Conservation (phyloP, 64 coral and sea anemone species). For the Pocillopora damicornis region DNA sequence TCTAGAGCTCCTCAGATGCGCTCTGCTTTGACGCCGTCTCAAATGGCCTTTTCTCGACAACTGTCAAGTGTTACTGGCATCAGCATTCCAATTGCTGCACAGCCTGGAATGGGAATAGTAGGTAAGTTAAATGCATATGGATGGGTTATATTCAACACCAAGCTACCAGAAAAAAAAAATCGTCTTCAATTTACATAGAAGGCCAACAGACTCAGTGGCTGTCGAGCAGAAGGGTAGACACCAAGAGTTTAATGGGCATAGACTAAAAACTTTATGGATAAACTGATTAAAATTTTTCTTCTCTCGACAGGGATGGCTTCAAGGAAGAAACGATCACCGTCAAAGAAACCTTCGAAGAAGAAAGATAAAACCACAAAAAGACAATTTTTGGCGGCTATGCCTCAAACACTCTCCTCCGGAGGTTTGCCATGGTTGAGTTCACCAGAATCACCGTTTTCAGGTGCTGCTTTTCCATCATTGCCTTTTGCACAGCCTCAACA, state of each 20-base stretch:
- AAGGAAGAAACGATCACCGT: conserved; percentile 24
- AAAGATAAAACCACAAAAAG: conserved; percentile 14
- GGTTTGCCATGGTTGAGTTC: neutral
- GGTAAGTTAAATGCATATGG: conserved; percentile 1
- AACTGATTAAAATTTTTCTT: neutral
- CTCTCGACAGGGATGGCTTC: conserved; percentile 18
- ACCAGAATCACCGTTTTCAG: neutral
- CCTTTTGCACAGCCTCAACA: neutral
- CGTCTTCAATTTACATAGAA: neutral
- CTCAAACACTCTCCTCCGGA: neutral
- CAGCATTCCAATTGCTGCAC: conserved; percentile 48
- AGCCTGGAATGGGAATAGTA: conserved; percentile 49
- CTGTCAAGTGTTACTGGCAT: conserved; percentile 58
- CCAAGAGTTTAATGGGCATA: neutral
- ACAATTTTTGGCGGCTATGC: conserved; percentile 11
- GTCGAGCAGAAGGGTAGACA: no score
- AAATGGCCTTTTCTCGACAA: conserved; percentile 43
- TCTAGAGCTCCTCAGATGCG: conserved; percentile 1
- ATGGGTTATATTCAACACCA: neutral
- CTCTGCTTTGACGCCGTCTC: conserved; percentile 7
- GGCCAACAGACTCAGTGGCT: neutral
- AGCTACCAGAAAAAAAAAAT: neutral
- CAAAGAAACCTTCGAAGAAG: neutral
- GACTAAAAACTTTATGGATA: neutral
- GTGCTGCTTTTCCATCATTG: neutral